A percentile compares a stretch with the other conserved stretches of the same genome.
phyloP scores from a whole-genome alignment of 2,888 invertebrate species.

The Agrochola litura region DNA sequence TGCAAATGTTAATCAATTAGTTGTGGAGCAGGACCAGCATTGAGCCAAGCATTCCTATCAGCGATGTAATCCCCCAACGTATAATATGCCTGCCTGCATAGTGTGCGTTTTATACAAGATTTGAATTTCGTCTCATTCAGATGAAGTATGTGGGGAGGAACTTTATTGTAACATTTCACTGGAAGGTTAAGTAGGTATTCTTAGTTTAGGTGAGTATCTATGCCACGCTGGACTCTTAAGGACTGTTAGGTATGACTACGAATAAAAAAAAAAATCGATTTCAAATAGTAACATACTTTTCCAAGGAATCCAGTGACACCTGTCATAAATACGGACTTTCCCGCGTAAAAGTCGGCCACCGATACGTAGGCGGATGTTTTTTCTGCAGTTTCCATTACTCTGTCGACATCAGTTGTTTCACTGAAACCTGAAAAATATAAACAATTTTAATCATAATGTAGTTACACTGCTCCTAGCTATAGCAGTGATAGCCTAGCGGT shows the following conservation, averaged over 20 bases:
- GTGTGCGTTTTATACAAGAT: too few species aligned
- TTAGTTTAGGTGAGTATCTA: not conserved
- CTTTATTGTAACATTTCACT: too few species aligned
- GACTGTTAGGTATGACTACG: too few species aligned
- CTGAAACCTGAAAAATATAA: not conserved
- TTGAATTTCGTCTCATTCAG: too few species aligned
- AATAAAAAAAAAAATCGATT: not conserved
- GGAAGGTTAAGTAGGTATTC: not conserved
- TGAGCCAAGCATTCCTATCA: too few species aligned
- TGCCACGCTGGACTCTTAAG: not conserved
- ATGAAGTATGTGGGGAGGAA: too few species aligned
- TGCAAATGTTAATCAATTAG: too few species aligned
- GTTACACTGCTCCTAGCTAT: not conserved
- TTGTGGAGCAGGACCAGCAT: too few species aligned
- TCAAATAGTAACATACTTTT: conserved; percentile 61
- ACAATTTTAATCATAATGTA: not conserved
- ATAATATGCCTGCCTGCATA: too few species aligned
- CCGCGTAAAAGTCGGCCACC: conserved; percentile 69
- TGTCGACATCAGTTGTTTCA: not conserved
- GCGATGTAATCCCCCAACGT: too few species aligned
- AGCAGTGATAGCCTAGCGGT: too few species aligned
- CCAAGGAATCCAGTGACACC: conserved; percentile 75
- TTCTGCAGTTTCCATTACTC: conserved; percentile 12
- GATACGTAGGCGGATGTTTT: conserved; percentile 30
- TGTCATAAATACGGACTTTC: conserved; percentile 73